Conservation (phyloP, 2,888 invertebrate genomes). For the Chesias legatella region DNA sequence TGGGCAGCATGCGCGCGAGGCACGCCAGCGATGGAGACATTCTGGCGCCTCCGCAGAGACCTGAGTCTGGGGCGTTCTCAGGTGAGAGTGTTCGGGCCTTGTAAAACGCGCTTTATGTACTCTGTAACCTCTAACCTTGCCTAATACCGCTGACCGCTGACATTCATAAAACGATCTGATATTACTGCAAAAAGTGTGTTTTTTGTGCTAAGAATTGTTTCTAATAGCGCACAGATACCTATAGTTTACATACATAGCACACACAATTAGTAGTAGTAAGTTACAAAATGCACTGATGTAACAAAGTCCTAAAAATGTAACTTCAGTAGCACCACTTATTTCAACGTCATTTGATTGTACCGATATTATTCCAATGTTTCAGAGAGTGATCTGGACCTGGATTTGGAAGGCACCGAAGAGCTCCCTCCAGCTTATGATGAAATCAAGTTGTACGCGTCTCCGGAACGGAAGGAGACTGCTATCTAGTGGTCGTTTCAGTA, state of each 20-base stretch:
- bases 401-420: conserved; percentile 54
- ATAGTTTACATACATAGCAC: too few species aligned
- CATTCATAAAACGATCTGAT: too few species aligned
- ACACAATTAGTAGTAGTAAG: too few species aligned
- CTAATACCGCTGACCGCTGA: too few species aligned
- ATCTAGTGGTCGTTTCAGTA: conserved; percentile 37
- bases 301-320: not conserved
- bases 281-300: too few species aligned
- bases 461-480: conserved; percentile 58
- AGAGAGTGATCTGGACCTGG: conserved; percentile 69
- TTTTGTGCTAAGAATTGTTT: too few species aligned
- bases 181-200: too few species aligned
- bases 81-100: conserved; percentile 39
- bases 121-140: too few species aligned
- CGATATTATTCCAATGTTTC: conserved; percentile 21
- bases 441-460: conserved; percentile 38
- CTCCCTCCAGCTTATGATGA: conserved; percentile 59
- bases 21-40: conserved; percentile 70
- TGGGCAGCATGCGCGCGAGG: conserved; percentile 39
- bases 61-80: conserved; percentile 70
- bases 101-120: too few species aligned
- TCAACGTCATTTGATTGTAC: not conserved
- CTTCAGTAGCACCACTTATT: too few species aligned
- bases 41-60: conserved; percentile 57
- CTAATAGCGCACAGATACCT: too few species aligned